Conservation (phyloP, 2,113 vertebrate genomes). For the Podilymbus podiceps region DNA sequence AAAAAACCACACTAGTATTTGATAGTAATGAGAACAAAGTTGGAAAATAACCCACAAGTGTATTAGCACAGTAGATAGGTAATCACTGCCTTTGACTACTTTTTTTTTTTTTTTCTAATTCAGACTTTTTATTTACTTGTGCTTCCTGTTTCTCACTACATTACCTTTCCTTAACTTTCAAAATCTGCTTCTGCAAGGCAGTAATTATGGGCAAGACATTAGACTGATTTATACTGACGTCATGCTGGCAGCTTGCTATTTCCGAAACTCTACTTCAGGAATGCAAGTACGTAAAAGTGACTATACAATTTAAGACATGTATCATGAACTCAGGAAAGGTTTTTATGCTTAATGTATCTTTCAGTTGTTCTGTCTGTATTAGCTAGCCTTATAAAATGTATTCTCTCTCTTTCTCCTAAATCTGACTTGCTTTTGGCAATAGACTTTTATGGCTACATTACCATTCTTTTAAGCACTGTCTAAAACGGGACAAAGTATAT, state of each 20-base stretch:
- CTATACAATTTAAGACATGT: not conserved
- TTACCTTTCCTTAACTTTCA: not conserved
- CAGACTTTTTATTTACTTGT: not conserved
- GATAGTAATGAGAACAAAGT: not conserved
- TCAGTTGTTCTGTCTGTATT: not conserved
- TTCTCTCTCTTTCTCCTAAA: not conserved
- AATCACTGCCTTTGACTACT: not conserved
- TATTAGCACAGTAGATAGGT: not conserved
- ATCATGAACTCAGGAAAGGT: not conserved
- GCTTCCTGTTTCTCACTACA: not conserved
- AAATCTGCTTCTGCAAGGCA: not conserved
- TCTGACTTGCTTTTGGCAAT: not conserved
- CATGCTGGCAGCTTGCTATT: not conserved
- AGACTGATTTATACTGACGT: not conserved
- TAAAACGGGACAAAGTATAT: not conserved
- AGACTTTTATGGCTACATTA: not conserved
- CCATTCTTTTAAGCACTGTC: not conserved
- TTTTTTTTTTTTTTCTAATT: not conserved
- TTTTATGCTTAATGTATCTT: not conserved
- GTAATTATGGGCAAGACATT: not conserved
- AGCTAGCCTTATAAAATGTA: not conserved
- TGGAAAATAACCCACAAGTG: not conserved
- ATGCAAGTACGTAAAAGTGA: not conserved
- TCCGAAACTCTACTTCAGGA: not conserved
- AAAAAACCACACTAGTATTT: not conserved